A percentile compares a stretch with the other conserved stretches of the same genome.
phyloP scores from a whole-genome alignment of 2,113 vertebrate genomes.

The Sprattus sprattus region DNA sequence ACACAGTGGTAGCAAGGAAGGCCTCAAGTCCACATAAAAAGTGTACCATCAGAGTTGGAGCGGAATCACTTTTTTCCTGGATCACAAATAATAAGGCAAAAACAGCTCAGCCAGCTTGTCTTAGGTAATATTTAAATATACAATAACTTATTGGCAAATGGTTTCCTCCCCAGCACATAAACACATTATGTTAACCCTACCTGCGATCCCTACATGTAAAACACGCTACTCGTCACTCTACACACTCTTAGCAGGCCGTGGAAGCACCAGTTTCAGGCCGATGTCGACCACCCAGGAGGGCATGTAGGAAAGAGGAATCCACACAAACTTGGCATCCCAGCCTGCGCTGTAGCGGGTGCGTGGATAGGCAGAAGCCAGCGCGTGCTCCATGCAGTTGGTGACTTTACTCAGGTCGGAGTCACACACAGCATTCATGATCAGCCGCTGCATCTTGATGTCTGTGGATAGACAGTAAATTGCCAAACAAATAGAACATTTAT shows the following conservation, averaged over 20 bases:
- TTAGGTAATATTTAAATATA: background rate
- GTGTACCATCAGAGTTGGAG: conserved; percentile 3
- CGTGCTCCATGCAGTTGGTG: conserved; percentile 84
- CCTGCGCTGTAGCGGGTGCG: conserved; percentile 88
- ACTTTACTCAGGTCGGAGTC: conserved; percentile 87
- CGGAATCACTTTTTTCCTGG: background rate
- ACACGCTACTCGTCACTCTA: conserved; percentile 39
- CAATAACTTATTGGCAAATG: conserved; percentile 12
- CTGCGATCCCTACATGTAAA: background rate
- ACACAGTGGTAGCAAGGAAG: background rate
- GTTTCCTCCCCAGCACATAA: background rate
- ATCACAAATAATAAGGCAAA: conserved; percentile 13
- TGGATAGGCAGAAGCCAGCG: conserved; percentile 77
- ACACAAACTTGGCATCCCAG: conserved; percentile 92
- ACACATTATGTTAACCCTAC: background rate
- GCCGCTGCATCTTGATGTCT: conserved; percentile 81
- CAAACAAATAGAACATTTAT: background rate
- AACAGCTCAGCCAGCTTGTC: background rate
- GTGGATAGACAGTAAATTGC: background rate
- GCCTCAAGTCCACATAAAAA: background rate
- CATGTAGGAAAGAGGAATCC: conserved; percentile 91
- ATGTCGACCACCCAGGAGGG: conserved; percentile 81
- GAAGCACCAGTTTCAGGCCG: conserved; percentile 77
- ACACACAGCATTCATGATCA: conserved; percentile 81
- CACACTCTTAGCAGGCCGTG: conserved; percentile 74